Conservation (phyloP, 2,113 vertebrate species). For the Megaceryle maxima region DNA sequence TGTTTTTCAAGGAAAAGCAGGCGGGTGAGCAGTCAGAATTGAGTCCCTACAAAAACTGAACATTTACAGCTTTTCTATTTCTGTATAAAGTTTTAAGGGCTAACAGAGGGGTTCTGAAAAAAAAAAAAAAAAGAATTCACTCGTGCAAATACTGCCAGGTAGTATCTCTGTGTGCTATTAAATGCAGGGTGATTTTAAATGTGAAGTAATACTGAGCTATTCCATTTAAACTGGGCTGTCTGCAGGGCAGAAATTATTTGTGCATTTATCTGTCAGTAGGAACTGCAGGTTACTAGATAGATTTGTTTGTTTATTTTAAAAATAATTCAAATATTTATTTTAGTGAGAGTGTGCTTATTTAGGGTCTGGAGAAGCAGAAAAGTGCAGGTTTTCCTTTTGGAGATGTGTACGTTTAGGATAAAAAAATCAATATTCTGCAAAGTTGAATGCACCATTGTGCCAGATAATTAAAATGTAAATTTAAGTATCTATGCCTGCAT, state of each 20-base stretch:
- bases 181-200: background rate
- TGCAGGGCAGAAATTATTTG: background rate
- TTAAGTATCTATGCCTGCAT: constrained; percentile 84
- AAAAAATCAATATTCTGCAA: constrained; percentile 75
- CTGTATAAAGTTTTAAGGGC: background rate
- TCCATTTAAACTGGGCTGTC: background rate
- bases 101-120: background rate
- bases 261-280: constrained; percentile 51
- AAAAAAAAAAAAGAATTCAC: background rate
- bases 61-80: background rate
- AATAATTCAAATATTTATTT: constrained; percentile 25
- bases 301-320: constrained; percentile 28
- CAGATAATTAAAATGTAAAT: constrained; percentile 88
- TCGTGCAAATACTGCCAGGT: background rate
- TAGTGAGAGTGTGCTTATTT: constrained; percentile 34
- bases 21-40: background rate
- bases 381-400: constrained; percentile 48
- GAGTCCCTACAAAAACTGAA: background rate
- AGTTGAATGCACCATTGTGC: constrained; percentile 77
- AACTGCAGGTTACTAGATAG: background rate
- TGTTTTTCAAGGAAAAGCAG: background rate
- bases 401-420: constrained; percentile 44
- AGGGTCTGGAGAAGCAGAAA: constrained; percentile 24
- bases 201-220: background rate
- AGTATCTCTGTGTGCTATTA: background rate